Conservation (phyloP, 1,140 invertebrate genomes). For the Pteromalus puparum region DNA sequence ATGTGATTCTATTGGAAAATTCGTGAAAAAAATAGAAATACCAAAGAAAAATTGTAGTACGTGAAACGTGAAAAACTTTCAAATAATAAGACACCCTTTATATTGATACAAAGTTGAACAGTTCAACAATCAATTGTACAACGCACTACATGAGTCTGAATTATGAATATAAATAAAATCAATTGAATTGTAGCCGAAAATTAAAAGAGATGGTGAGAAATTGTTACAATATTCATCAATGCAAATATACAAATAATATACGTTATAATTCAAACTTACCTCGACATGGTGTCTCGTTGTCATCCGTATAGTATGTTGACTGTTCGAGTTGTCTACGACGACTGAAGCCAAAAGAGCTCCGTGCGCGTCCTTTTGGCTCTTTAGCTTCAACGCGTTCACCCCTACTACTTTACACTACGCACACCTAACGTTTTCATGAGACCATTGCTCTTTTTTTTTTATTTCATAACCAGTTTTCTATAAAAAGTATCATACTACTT, state of each 20-base stretch:
- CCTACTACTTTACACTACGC: constrained; percentile 12
- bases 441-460: constrained; percentile 35
- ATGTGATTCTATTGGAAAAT: not conserved
- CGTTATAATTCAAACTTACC: constrained; percentile 22
- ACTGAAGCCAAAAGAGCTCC: constrained; percentile 43
- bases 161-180: not conserved
- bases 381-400: constrained; percentile 32
- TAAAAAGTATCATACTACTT: not conserved
- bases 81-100: no score
- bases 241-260: not conserved
- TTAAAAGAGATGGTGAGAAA: not conserved
- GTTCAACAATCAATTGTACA: no score
- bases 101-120: no score
- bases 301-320: constrained; percentile 41
- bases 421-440: constrained; percentile 21
- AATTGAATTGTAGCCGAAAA: not conserved
- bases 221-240: not conserved
- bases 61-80: not conserved
- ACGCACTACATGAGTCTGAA: not conserved
- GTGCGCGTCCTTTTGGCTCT: constrained; percentile 42
- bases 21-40: not conserved
- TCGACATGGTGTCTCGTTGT: constrained; percentile 39
- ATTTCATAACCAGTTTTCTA: constrained; percentile 15
- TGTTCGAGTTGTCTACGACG: constrained; percentile 26
- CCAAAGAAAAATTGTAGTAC: not conserved